Evolutionary conservation across 2,113 vertebrate species (phyloP).

Genomic region (Laticauda laticaudata): DNA sequence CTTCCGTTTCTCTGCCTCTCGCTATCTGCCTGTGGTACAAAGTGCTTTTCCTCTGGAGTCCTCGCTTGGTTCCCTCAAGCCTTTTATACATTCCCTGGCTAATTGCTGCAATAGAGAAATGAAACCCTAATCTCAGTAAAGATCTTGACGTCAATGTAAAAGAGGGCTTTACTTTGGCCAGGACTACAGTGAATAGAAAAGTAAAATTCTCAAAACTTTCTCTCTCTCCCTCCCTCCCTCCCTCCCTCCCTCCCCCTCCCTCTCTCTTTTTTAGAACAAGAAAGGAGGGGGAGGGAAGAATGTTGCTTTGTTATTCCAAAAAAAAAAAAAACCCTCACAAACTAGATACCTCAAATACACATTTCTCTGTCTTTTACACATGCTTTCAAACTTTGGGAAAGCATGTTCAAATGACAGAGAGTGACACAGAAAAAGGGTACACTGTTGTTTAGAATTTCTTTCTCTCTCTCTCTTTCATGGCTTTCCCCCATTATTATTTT

Average conservation of each 20-base stretch:
- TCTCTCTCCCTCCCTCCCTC: conserved; percentile 55
- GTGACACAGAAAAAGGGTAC: conserved; percentile 36
- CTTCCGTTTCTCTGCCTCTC: conserved; percentile 38
- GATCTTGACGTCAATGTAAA: conserved; percentile 91
- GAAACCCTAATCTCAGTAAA: conserved; percentile 88
- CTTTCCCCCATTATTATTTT: conserved; percentile 11
- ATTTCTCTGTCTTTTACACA: conserved; percentile 49
- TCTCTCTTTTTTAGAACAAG: conserved; percentile 57
- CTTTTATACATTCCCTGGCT: conserved; percentile 87
- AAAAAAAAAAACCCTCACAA: not conserved
- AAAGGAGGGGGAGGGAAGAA: conserved; percentile 63
- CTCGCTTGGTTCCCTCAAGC: conserved; percentile 77
- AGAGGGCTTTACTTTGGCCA: conserved; percentile 85
- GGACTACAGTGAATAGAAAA: conserved; percentile 79
- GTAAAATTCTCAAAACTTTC: conserved; percentile 77
- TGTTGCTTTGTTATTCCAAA: conserved; percentile 63
- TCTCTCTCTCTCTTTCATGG: conserved; percentile 9
- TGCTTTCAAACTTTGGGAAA: conserved; percentile 62
- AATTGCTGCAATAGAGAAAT: conserved; percentile 87
- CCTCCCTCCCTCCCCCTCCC: conserved; percentile 62
- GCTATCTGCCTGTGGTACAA: conserved; percentile 76
- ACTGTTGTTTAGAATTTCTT: conserved; percentile 9
- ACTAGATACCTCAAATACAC: conserved; percentile 46
- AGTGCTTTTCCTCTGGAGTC: conserved; percentile 71
- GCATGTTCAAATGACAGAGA: conserved; percentile 57